Base-by-base conservation (phyloP, 1,140 invertebrate genomes). In the Ooceraea biroi region DNA sequence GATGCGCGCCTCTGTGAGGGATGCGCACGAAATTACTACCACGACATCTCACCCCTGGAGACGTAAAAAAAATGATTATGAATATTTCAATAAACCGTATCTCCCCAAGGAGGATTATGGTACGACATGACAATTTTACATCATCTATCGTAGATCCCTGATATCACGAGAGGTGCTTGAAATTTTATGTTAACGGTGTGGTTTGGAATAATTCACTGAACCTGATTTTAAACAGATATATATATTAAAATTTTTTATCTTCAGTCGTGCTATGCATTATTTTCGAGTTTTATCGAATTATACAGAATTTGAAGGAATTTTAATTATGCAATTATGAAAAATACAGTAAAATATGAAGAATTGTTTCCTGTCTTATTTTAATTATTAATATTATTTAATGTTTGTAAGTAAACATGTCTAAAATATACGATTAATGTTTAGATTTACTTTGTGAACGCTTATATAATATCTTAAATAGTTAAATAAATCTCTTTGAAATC, bases 81-180 rank as follows among this genome's bases (percentile, higher is more conserved):
- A 87, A 87, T 87, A 87, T 87, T 87, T 87, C 85, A 87, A 86
- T 87, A 87, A 86, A 87, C 22, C 60, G n/a, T 46, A 25, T 19
- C 61, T 41, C 68, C 1, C 14, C 17, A 22, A 57, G 41, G 27
- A 60, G 52, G 55, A 87, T 87, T 87, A 86, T 12, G 46, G 30
- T 11, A 7, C 36, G 22, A 55, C 46, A 72, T 85, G 65, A 86
- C 61, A 72, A 50, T 63, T 83, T 69, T 46, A 71, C 36, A 80
- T 69, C 76, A 80, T 80, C 65, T 71, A 44, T 66, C 14, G 48
- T 50, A 25, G 36, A n/a, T 27, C 36, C 25, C 48, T 36, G 25
- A 8, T 36, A 2, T 30, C 27, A 44, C 50, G 71, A 63, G 60
- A 65, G 41, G 25, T 11, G 17, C 17, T 25, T 83, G 58, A 66